Base-by-base conservation (phyloP, 2,113 vertebrate genomes). In the Bungarus multicinctus region DNA sequence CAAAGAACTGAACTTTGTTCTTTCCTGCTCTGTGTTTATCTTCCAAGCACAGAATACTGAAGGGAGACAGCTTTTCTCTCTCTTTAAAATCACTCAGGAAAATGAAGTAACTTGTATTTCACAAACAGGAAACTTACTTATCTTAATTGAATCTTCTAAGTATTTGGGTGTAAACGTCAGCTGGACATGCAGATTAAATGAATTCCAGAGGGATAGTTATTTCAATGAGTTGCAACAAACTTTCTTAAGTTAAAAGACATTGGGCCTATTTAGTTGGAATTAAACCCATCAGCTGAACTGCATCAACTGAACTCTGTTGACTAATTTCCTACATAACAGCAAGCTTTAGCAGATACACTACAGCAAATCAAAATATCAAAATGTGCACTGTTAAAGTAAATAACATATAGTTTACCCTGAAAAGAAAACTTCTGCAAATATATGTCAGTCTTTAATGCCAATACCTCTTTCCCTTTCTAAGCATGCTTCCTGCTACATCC, bases 81-180 rank as follows among this genome's bases (percentile, higher is more conserved):
- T 27, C 74, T 20, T 58, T 30, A 69, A 43, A 87, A 91, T 93
- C 45, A 53, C 69, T 88, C 81, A 93, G 91, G 54, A 94, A 95
- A 93, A 92, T 58, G 39, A 93, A 93, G 54, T 90, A 90, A 81
- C 1, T 92, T 39, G 64, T 64, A 89, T 91, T 94, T 91, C 93
- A 87, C 43, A 91, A 94, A 85, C n/a, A 89, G 91, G 87, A 93
- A 95, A 14, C 89, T 87, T 14, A 55, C 43, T 94, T 94, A 91
- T 85, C 89, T 91, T 89, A 94, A 92, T 2, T n/a, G 54, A 90
- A 95, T 52, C 3, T 50, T 10, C 90, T 16, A 91, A 92, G 25
- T 6, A 91, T 92, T 22, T 74, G 88, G 93, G 60, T 92, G 90
- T 60, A 92, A 95, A 95, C 93, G 55, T 43, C 90, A 92, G 2